Percentiles rank a stretch among this genome's conserved stretches.
Evolutionary conservation across 2,888 invertebrate species (phyloP).

Genomic region (Lycaena phlaeas): DNA sequence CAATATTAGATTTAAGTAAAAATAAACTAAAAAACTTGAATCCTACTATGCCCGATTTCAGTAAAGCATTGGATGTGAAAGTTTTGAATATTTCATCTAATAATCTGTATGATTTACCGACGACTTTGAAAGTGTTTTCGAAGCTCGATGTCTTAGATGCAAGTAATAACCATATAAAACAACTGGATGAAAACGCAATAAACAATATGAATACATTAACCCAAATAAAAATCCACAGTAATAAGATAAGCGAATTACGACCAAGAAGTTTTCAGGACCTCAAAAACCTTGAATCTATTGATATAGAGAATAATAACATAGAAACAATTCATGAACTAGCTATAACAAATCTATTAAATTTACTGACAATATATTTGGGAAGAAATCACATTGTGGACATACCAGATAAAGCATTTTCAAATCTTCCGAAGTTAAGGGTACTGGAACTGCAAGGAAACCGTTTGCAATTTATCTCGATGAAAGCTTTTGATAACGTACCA

Average conservation of each 20-base stretch:
- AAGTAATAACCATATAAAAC: slow-evolving; percentile 82
- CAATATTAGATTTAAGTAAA: slow-evolving; percentile 80
- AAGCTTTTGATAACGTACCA: slow-evolving; percentile 84
- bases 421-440: slow-evolving; percentile 80
- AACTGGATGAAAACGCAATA: slow-evolving; percentile 79
- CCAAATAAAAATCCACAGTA: slow-evolving; percentile 81
- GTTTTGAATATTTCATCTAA: slow-evolving; percentile 86
- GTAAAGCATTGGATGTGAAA: slow-evolving; percentile 77
- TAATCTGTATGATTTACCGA: slow-evolving; percentile 80
- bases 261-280: slow-evolving; percentile 82
- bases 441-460: slow-evolving; percentile 87
- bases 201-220: slow-evolving; percentile 79
- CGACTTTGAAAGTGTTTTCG: slow-evolving; percentile 77
- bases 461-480: slow-evolving; percentile 78
- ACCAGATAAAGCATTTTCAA: slow-evolving; percentile 82
- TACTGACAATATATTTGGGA: slow-evolving; percentile 79
- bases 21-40: slow-evolving; percentile 81
- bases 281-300: slow-evolving; percentile 79
- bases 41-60: slow-evolving; percentile 67
- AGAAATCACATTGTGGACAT: slow-evolving; percentile 82
- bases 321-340: slow-evolving; percentile 81
- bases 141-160: slow-evolving; percentile 82
- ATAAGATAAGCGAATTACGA: slow-evolving; percentile 79
- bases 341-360: slow-evolving; percentile 77
- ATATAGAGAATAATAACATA: slow-evolving; percentile 87